Evolutionary conservation across 2,797 vertebrate species (phyloP), one percentile per base, ranked within the genome.

Genomic region (Cynopterus sphinx): DNA sequence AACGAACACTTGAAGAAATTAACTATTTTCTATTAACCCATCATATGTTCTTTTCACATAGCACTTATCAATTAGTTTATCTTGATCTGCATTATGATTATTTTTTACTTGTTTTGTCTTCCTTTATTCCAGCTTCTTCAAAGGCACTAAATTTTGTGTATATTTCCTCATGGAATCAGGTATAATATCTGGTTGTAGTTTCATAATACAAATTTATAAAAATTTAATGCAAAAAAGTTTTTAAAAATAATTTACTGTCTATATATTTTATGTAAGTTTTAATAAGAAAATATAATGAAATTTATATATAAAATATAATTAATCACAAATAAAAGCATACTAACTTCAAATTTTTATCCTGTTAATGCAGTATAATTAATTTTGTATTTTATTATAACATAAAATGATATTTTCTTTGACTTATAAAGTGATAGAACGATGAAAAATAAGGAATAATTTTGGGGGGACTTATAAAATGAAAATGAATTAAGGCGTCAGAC

Each of bases 401-500:
- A 59, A 96, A 97, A 91, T 89, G 31, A 92, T 49, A 95, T 59
- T 93, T 33, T 6, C 19, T 87, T 94, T 96, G 6, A 91, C 78
- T 90, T 93, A 83, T 36, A 73, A 3, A 1, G 21, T 74, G 81
- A 97, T 36, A 91, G 26, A 86, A 71, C 43, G 95, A 95, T 94
- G 26, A 91, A 96, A 87, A 97, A 97, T 68, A 6, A 77, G 71
- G 84, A 4, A 93, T 59, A 81, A 87, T 82, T 36, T 91, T 24
- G 91, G 53, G 91, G 53, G 89, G 90, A n/a, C n/a, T 94, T 91
- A 53, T 36, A 87, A 83, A 98, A 95, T 90, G 96, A 91, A 92
- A 97, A 90, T 15, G 83, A 96, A 97, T 96, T 97, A 92, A 94
- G 55, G 24, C 97, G 87, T 92, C 65, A 53, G 31, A 90, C 77